Evolutionary conservation across 1,140 invertebrate species (phyloP).

Genomic region (Pinna nobilis): DNA sequence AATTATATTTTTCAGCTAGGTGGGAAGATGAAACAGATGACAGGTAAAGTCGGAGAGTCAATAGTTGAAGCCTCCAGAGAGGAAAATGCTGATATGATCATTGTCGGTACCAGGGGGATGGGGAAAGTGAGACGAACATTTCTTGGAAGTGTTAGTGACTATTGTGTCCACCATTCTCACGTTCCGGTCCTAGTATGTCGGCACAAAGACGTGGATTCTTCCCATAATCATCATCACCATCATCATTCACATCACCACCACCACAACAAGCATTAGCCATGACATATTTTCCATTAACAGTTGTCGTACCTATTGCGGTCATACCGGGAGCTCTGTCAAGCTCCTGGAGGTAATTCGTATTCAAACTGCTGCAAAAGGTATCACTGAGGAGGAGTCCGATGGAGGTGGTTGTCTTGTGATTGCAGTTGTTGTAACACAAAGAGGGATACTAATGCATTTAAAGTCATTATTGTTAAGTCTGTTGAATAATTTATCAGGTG

Average conservation of each 20-base stretch:
- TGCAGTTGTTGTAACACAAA: too few species aligned
- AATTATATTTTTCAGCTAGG: conserved; percentile 27
- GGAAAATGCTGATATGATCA: conserved; percentile 49
- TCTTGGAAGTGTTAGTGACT: conserved; percentile 59
- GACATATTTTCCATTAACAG: too few species aligned
- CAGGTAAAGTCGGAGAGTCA: conserved; percentile 44
- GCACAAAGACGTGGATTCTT: conserved; percentile 17
- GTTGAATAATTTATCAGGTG: too few species aligned
- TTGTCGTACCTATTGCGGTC: too few species aligned
- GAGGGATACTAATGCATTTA: too few species aligned
- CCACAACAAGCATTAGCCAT: too few species aligned
- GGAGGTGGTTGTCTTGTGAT: too few species aligned
- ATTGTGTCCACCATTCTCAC: conserved; percentile 48
- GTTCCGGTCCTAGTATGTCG: conserved; percentile 47
- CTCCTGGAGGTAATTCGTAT: too few species aligned
- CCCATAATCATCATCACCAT: conserved; percentile 12
- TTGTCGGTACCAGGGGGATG: conserved; percentile 55
- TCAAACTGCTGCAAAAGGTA: too few species aligned
- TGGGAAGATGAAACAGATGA: conserved; percentile 47
- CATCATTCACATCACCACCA: conserved; percentile 12
- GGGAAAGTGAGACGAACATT: conserved; percentile 50
- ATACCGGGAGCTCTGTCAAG: too few species aligned
- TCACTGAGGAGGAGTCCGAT: too few species aligned
- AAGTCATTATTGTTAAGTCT: too few species aligned
- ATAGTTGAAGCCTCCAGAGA: conserved; percentile 44